phyloP scores from a whole-genome alignment of 2,888 invertebrate genomes.

The Papilio gigon region DNA sequence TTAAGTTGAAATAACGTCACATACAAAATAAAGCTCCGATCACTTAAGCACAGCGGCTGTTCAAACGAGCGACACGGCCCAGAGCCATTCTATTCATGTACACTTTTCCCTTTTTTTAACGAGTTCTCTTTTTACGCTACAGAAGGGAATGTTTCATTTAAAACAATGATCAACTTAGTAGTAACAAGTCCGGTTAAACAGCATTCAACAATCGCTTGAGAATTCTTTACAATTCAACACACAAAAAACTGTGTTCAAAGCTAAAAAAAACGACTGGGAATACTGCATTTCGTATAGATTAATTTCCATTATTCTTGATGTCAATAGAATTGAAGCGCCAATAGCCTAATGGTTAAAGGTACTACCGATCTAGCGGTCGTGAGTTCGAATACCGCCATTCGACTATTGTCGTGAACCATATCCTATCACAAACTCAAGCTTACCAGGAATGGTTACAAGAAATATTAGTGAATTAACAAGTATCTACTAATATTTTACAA shows the following conservation, averaged over 20 bases:
- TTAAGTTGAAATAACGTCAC: slow-evolving; percentile 60
- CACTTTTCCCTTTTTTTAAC: slow-evolving; percentile 27
- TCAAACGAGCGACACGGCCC: slow-evolving; percentile 49
- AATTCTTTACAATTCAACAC: slow-evolving; percentile 23
- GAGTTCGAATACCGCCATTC: too few species aligned
- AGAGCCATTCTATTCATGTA: slow-evolving; percentile 46
- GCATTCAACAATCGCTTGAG: slow-evolving; percentile 15
- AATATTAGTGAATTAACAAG: too few species aligned
- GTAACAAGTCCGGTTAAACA: slow-evolving; percentile 18
- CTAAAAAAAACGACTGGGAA: not conserved
- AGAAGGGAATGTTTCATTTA: slow-evolving; percentile 38
- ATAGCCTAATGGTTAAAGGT: too few species aligned
- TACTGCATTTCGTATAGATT: not conserved
- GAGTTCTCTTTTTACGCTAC: slow-evolving; percentile 30
- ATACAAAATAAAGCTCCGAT: slow-evolving; percentile 61
- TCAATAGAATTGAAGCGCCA: too few species aligned
- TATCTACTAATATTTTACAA: too few species aligned
- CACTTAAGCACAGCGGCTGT: slow-evolving; percentile 53
- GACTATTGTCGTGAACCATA: too few species aligned
- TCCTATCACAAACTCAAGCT: too few species aligned
- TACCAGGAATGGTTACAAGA: too few species aligned
- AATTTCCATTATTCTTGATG: not conserved
- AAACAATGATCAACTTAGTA: slow-evolving; percentile 36
- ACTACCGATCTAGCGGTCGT: too few species aligned
- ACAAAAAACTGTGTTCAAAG: not conserved